Evolutionary conservation across 2,888 invertebrate genomes (phyloP).

Genomic region (Lagria hirta): DNA sequence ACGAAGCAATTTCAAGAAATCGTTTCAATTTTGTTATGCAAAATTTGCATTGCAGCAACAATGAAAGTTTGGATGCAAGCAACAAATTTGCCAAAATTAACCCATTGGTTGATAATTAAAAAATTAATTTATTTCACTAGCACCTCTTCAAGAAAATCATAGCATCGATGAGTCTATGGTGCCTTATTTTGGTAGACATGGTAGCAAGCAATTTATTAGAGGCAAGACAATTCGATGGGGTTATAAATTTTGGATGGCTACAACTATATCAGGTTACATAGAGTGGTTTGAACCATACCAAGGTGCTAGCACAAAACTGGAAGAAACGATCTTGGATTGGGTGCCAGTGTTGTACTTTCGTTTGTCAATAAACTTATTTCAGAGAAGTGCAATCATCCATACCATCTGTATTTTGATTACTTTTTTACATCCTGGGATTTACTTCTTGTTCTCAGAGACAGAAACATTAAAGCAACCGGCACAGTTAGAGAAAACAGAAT

Average conservation of each 20-base stretch:
- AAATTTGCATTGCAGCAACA: slow-evolving; percentile 1
- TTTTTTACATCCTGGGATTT: background rate
- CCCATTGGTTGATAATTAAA: background rate
- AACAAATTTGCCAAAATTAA: background rate
- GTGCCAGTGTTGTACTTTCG: background rate
- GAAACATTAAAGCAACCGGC: background rate
- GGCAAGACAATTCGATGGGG: background rate
- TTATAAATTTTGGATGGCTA: background rate
- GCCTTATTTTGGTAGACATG: background rate
- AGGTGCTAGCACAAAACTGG: background rate
- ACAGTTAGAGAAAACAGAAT: background rate
- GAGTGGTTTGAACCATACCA: slow-evolving; percentile 1
- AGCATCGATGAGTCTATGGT: background rate
- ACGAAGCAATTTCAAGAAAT: background rate
- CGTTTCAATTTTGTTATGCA: background rate
- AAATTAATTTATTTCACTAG: background rate
- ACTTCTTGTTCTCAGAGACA: background rate
- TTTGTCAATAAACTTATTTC: background rate
- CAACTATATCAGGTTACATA: background rate
- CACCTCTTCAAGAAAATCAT: background rate
- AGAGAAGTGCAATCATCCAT: background rate
- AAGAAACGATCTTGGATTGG: background rate
- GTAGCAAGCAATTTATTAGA: background rate
- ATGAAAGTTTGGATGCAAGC: too few species aligned
- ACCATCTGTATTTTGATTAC: background rate